Evolutionary conservation across 2,113 vertebrate species (phyloP).

Genomic region (Cettia cetti): DNA sequence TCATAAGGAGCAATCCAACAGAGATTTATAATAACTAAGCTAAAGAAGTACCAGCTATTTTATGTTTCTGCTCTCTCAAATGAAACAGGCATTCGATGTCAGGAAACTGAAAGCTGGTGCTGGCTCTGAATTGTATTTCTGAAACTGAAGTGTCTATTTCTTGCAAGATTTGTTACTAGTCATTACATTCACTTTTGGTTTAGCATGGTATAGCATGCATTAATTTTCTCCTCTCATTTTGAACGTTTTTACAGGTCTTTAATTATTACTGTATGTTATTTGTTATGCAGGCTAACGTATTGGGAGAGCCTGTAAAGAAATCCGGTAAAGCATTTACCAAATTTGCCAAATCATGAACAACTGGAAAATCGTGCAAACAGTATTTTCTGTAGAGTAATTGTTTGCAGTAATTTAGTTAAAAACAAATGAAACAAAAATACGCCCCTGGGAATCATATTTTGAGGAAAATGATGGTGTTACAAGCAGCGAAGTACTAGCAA

Average conservation of each 20-base stretch:
- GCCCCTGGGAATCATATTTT: neutral
- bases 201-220: neutral
- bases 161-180: neutral
- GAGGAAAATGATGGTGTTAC: neutral
- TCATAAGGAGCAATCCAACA: neutral
- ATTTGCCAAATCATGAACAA: neutral
- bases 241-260: neutral
- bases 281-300: neutral
- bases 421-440: neutral
- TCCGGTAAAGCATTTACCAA: accelerated
- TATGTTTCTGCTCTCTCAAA: neutral
- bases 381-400: neutral
- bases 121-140: neutral
- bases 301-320: neutral
- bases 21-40: neutral
- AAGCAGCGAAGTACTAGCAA: neutral
- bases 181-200: neutral
- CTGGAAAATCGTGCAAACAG: neutral
- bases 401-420: neutral
- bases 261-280: neutral
- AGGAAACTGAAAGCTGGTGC: neutral
- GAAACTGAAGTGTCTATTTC: neutral
- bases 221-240: neutral
- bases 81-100: neutral
- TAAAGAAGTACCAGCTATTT: neutral